phyloP scores from a whole-genome alignment of 2,113 vertebrate species.

The Myodes glareolus region DNA sequence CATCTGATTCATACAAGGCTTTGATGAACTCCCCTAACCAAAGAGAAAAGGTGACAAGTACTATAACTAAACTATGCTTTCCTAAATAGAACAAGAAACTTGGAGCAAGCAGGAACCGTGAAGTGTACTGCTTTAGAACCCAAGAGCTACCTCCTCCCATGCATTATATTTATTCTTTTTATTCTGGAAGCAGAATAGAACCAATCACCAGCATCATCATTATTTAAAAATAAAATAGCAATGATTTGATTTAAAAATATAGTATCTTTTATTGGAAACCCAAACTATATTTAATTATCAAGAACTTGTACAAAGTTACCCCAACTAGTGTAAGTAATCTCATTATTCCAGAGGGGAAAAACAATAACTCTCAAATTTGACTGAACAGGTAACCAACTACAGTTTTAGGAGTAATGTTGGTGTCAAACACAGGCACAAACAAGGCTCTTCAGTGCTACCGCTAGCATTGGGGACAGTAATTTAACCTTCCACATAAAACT shows the following conservation, averaged over 20 bases:
- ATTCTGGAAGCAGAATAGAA: conserved; percentile 8
- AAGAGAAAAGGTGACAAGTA: conserved; percentile 65
- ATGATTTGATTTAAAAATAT: conserved; percentile 11
- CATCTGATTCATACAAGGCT: conserved; percentile 97
- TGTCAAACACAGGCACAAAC: neutral
- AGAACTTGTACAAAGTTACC: neutral
- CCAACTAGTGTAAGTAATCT: neutral
- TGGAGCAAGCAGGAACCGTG: neutral
- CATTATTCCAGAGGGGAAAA: conserved; percentile 15
- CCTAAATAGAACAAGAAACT: conserved; percentile 67
- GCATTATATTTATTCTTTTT: conserved; percentile 24
- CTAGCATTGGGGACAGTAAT: neutral
- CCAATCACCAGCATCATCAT: neutral
- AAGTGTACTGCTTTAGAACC: conserved; percentile 7
- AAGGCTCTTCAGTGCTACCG: neutral
- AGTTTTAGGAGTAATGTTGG: neutral
- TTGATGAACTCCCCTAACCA: conserved; percentile 96
- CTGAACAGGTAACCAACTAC: neutral
- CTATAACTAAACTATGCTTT: conserved; percentile 61
- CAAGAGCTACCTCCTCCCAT: neutral
- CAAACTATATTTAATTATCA: conserved; percentile 45
- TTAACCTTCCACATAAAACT: neutral
- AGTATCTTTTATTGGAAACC: conserved; percentile 20
- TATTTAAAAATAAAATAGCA: conserved; percentile 27
- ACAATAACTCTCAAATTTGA: neutral